These are phyloP conservation scores for Trypoxylus dichotomus DNA, from an alignment of 1,140 invertebrate species.

Conservation along the genomic window DNA sequence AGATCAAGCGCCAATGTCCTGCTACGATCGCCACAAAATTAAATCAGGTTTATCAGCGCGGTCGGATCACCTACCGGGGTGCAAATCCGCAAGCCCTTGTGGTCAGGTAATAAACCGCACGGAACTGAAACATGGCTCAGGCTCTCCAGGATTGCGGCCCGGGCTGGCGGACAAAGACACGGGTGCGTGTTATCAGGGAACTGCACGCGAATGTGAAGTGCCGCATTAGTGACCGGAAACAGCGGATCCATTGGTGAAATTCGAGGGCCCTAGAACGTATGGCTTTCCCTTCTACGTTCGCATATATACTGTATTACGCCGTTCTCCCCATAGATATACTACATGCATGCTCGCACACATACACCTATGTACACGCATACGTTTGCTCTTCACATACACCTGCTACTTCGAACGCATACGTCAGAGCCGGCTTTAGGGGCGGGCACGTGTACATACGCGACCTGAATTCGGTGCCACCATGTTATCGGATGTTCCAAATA, in stretches of 20 bases:
- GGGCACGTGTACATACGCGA: background rate
- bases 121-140: conserved; percentile 33
- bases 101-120: conserved; percentile 42
- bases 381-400: conserved; percentile 13
- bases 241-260: conserved; percentile 31
- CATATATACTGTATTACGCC: background rate
- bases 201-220: conserved; percentile 40
- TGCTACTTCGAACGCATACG: conserved; percentile 1
- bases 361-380: background rate
- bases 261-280: conserved; percentile 17
- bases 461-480: background rate
- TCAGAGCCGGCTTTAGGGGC: background rate
- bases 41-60: conserved; percentile 46
- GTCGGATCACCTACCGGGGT: conserved; percentile 35
- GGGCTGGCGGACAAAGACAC: conserved; percentile 29
- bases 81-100: conserved; percentile 42
- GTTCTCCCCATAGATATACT: background rate
- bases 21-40: conserved; percentile 44
- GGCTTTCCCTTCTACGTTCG: background rate
- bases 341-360: background rate
- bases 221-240: conserved; percentile 37
- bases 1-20: conserved; percentile 44
- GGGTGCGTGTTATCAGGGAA: conserved; percentile 40
- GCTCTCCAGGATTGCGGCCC: background rate
- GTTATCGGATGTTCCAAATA: conserved; percentile 6